These are phyloP conservation scores for Silurus meridionalis DNA, from an alignment of 2,113 vertebrate species.

Conservation along the genomic window DNA sequence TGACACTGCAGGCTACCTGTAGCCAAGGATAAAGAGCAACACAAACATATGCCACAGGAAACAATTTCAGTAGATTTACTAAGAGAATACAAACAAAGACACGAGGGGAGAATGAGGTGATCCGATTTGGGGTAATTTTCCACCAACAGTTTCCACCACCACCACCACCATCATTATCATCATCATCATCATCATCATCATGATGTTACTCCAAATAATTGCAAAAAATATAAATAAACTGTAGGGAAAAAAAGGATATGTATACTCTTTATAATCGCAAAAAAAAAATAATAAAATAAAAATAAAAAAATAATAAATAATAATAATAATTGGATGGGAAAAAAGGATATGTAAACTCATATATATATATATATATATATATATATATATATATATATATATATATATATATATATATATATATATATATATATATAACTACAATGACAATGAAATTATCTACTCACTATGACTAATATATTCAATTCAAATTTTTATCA, in stretches of 20 bases:
- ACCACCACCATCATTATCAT: too few relatives aligned
- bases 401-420: too few relatives aligned
- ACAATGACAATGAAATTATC: neutral
- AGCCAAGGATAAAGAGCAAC: conserved; percentile 32
- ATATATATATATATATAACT: neutral
- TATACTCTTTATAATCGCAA: neutral
- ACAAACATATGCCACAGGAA: conserved; percentile 13
- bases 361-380: too few relatives aligned
- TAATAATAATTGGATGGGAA: too few relatives aligned
- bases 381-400: too few relatives aligned
- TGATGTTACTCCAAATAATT: neutral
- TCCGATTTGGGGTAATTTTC: neutral
- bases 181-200: too few relatives aligned
- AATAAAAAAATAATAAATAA: too few relatives aligned
- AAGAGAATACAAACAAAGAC: neutral
- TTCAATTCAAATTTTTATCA: neutral
- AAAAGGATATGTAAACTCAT: too few relatives aligned
- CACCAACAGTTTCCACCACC: neutral
- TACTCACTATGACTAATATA: neutral
- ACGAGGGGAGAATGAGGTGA: neutral
- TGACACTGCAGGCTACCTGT: conserved; percentile 33
- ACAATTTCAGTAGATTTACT: neutral
- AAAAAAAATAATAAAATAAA: too few relatives aligned
- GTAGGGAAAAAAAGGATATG: too few relatives aligned
- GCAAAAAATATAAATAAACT: too few relatives aligned